These are phyloP conservation scores for Amphiduros pacificus DNA, from an alignment of 2,888 invertebrate genomes.

Conservation along the genomic window DNA sequence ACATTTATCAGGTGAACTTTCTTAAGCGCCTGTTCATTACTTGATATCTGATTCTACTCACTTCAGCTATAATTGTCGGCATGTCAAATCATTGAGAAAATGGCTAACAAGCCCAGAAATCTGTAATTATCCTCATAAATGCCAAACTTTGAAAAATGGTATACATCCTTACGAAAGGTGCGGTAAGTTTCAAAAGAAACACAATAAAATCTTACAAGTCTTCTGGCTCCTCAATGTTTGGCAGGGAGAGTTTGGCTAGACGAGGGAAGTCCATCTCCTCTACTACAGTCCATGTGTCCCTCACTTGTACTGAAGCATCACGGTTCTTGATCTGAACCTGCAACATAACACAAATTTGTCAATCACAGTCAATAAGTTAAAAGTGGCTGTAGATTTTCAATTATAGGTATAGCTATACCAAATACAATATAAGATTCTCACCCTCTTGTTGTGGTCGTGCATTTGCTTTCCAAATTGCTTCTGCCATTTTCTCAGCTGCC, in stretches of 20 bases:
- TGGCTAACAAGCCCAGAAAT: no score
- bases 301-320: constrained; percentile 94
- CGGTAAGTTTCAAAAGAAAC: neutral
- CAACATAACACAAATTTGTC: neutral
- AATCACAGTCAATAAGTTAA: neutral
- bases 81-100: no score
- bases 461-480: constrained; percentile 67
- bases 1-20: no score
- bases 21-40: no score
- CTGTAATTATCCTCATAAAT: no score
- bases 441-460: constrained; percentile 39
- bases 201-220: constrained; percentile 64
- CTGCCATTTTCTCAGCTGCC: constrained; percentile 81
- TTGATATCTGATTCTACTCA: no score
- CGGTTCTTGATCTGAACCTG: constrained; percentile 84
- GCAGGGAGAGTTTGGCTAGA: constrained; percentile 87
- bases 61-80: no score
- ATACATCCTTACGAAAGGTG: no score
- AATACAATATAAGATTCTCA: no score
- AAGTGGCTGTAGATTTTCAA: neutral
- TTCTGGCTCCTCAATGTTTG: constrained; percentile 79
- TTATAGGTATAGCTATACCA: neutral
- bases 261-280: constrained; percentile 97
- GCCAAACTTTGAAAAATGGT: no score
- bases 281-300: constrained; percentile 94